phyloP scores from a whole-genome alignment of 2,888 invertebrate genomes.

The Schizotus pectinicornis region DNA sequence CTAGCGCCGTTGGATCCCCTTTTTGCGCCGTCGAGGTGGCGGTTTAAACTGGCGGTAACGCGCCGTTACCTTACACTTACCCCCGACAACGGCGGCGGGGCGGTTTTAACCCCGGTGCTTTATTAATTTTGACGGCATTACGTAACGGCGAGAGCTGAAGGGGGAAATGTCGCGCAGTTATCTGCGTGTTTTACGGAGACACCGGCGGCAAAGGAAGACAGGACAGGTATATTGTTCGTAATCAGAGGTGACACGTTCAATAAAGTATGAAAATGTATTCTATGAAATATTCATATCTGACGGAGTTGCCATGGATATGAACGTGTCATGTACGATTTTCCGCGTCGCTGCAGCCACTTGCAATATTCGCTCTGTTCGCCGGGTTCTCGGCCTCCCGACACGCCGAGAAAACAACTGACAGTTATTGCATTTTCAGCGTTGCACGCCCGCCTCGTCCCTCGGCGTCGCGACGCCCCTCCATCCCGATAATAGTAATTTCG shows the following conservation, averaged over 20 bases:
- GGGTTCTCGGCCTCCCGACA: constrained; percentile 21
- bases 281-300: constrained; percentile 61
- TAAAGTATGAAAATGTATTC: constrained; percentile 62
- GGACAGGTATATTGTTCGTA: constrained; percentile 60
- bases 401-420: constrained; percentile 54
- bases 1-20: no score
- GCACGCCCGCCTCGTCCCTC: constrained; percentile 34
- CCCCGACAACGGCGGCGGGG: constrained; percentile 21
- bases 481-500: constrained; percentile 48
- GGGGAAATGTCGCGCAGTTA: constrained; percentile 41
- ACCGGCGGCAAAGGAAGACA: constrained; percentile 36
- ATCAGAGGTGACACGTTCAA: constrained; percentile 61
- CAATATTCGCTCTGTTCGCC: constrained; percentile 43
- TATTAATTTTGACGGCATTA: constrained; percentile 41
- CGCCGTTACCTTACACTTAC: constrained; percentile 31
- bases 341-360: constrained; percentile 54
- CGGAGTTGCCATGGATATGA: constrained; percentile 59
- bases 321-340: constrained; percentile 59
- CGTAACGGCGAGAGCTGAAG: constrained; percentile 20
- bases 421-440: constrained; percentile 58
- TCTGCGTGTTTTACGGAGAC: constrained; percentile 43
- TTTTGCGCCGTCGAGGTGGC: not conserved
- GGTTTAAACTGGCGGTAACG: constrained; percentile 10
- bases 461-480: constrained; percentile 9
- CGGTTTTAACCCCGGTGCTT: constrained; percentile 29